Conservation (phyloP, 2,113 vertebrate species). For the Sinocyclocheilus anshuiensis region DNA sequence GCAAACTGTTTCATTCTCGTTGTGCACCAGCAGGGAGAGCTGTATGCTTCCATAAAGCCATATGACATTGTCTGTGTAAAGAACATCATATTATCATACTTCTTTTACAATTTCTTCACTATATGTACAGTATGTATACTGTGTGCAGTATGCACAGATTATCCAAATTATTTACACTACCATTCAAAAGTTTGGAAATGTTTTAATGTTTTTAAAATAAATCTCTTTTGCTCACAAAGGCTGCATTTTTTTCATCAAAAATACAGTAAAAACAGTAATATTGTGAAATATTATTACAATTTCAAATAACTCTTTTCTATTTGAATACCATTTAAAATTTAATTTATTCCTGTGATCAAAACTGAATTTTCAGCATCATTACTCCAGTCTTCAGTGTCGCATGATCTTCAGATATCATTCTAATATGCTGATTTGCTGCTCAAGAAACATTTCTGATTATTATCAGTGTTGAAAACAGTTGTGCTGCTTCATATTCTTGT, state of each 20-base stretch:
- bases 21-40: constrained; percentile 49
- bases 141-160: neutral
- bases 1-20: neutral
- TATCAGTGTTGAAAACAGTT: neutral
- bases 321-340: neutral
- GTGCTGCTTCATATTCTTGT: neutral
- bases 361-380: neutral
- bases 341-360: too few relatives aligned
- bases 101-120: neutral
- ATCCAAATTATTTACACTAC: neutral
- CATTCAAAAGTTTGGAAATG: neutral
- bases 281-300: neutral
- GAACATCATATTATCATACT: too few relatives aligned
- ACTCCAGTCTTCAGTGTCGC: neutral
- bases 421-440: neutral
- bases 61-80: neutral
- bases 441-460: neutral
- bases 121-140: neutral
- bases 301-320: neutral
- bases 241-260: neutral
- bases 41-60: neutral
- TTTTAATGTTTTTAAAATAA: neutral
- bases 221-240: neutral
- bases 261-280: neutral
- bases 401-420: neutral